phyloP scores from a whole-genome alignment of 2,797 vertebrate genomes.

The Microctenopoma steveboyesi region DNA sequence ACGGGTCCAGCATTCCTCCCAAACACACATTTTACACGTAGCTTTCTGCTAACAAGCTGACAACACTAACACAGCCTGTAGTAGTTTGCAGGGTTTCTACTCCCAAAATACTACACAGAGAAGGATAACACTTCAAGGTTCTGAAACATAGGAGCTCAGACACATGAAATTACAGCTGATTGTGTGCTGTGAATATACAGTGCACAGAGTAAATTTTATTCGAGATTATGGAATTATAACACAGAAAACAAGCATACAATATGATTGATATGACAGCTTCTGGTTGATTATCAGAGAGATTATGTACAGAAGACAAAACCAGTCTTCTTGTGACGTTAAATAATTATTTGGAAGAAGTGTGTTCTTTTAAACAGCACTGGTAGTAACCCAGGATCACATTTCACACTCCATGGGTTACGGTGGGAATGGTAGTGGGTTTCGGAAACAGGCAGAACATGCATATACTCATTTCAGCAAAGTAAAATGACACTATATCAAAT shows the following conservation, averaged over 20 bases:
- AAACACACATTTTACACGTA: conserved; percentile 59
- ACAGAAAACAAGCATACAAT: background rate
- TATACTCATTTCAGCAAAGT: conserved; percentile 98
- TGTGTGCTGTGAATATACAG: conserved; percentile 13
- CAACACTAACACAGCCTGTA: conserved; percentile 62
- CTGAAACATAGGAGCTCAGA: conserved; percentile 1
- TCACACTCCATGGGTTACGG: conserved; percentile 90
- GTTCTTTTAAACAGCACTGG: conserved; percentile 87
- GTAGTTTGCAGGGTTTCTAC: conserved; percentile 45
- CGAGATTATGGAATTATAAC: background rate
- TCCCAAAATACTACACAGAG: conserved; percentile 4
- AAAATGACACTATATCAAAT: conserved; percentile 99
- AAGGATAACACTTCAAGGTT: conserved; percentile 17
- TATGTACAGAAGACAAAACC: conserved; percentile 47
- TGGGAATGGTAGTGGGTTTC: conserved; percentile 50
- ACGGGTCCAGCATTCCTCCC: conserved; percentile 57
- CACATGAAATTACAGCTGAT: conserved; percentile 9
- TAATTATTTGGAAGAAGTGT: conserved; percentile 92
- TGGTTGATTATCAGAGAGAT: background rate
- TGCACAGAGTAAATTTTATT: conserved; percentile 4
- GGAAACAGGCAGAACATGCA: conserved; percentile 81
- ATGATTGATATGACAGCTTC: conserved; percentile 4
- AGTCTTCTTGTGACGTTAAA: conserved; percentile 81
- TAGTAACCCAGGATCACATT: conserved; percentile 93
- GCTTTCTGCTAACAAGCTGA: conserved; percentile 60